Conservation (phyloP, 2,797 vertebrate species). For the Gallirallus australis region DNA sequence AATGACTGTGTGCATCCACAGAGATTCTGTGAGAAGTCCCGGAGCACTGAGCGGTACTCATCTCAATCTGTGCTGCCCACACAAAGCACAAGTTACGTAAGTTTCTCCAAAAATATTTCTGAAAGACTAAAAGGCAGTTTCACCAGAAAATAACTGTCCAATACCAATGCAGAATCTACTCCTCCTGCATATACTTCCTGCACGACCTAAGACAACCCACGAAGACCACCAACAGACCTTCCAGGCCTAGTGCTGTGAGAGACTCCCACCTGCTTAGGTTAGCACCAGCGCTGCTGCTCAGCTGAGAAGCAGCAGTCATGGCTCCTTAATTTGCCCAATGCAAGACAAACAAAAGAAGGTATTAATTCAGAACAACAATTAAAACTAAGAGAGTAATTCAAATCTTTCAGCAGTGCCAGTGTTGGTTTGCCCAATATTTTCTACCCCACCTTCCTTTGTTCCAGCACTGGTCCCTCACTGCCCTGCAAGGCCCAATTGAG, state of each 20-base stretch:
- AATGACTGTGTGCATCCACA: neutral
- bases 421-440: neutral
- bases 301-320: rapidly evolving
- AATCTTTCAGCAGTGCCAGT: neutral
- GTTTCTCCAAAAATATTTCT: conserved; percentile 25
- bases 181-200: neutral
- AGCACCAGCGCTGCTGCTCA: rapidly evolving
- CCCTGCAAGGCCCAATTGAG: neutral
- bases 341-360: neutral
- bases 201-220: neutral
- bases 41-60: neutral
- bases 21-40: neutral
- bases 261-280: neutral
- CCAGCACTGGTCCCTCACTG: neutral
- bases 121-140: neutral
- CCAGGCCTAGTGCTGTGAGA: neutral
- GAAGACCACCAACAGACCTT: neutral
- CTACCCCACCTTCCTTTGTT: neutral
- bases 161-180: neutral
- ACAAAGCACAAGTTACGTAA: neutral
- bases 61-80: neutral
- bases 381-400: neutral
- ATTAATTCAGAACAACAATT: neutral
- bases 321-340: neutral
- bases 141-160: neutral